Conservation (phyloP, 35 echinoderm and acorn worm species). For the Lytechinus pictus region DNA sequence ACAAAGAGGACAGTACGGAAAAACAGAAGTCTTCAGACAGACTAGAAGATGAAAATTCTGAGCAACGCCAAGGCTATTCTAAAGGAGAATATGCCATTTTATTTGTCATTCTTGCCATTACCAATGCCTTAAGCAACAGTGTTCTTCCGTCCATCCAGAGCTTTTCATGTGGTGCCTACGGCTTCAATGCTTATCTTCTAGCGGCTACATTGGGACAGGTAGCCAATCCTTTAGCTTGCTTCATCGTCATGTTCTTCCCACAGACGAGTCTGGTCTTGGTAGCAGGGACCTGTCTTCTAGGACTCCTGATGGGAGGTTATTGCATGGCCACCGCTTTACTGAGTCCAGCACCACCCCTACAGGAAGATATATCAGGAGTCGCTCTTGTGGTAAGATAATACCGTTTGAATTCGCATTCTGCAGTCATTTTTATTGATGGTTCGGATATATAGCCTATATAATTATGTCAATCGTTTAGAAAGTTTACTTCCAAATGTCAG, state of each 20-base stretch:
- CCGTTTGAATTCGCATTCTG: background rate
- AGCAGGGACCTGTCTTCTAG: background rate
- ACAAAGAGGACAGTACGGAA: constrained; percentile 28
- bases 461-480: too few relatives aligned
- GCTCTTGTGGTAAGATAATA: constrained; percentile 56
- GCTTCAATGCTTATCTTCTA: constrained; percentile 59
- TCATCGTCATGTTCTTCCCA: constrained; percentile 64
- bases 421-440: background rate
- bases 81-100: constrained; percentile 51
- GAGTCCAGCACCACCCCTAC: constrained; percentile 65
- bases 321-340: constrained; percentile 60
- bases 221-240: constrained; percentile 63
- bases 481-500: too few relatives aligned
- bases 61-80: background rate
- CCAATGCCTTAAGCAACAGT: constrained; percentile 61
- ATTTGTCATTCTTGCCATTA: constrained; percentile 51
- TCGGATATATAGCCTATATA: too few relatives aligned
- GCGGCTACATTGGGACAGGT: constrained; percentile 60
- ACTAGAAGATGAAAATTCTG: background rate
- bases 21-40: constrained; percentile 20
- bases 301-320: constrained; percentile 51
- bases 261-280: constrained; percentile 48
- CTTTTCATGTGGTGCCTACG: constrained; percentile 67
- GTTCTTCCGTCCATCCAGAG: constrained; percentile 75
- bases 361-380: constrained; percentile 25